Evolutionary conservation across 2,888 invertebrate genomes (phyloP).

Genomic region (Stictocephala bisonia): DNA sequence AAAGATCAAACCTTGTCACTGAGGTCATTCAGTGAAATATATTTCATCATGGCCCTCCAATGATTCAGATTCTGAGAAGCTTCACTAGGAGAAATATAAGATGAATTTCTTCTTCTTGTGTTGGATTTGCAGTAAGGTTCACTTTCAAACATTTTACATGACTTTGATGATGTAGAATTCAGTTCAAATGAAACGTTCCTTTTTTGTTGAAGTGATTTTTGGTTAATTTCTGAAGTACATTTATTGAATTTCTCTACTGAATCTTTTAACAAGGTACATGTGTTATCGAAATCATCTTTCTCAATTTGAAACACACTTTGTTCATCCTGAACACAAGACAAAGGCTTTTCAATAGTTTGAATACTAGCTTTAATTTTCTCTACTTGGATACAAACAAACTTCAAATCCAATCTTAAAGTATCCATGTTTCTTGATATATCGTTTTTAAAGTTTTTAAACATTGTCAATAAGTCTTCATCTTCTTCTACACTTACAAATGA

Average conservation of each 20-base stretch:
- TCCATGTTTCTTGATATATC: slow-evolving; percentile 5
- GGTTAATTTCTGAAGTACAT: neutral
- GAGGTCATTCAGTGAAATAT: no score
- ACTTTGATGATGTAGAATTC: neutral
- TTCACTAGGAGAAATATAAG: no score
- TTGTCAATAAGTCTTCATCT: slow-evolving; percentile 2
- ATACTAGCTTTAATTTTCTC: neutral
- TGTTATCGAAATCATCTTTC: neutral
- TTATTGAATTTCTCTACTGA: neutral
- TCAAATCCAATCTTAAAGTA: slow-evolving; percentile 6
- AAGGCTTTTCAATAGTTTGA: neutral
- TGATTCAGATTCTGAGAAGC: no score
- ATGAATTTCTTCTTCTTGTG: no score
- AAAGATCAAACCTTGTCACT: no score
- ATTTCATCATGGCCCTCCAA: no score
- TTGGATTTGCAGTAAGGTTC: no score
- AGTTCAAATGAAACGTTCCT: slow-evolving; percentile 22
- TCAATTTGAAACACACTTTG: neutral
- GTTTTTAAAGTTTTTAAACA: neutral
- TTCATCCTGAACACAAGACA: neutral
- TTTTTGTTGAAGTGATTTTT: no score
- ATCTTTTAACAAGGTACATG: neutral
- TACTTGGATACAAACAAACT: slow-evolving; percentile 14
- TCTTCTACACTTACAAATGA: no score
- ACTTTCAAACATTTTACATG: neutral